These are phyloP conservation scores for Galago senegalensis DNA, from an alignment of 2,797 vertebrate species.

Conservation along the genomic window DNA sequence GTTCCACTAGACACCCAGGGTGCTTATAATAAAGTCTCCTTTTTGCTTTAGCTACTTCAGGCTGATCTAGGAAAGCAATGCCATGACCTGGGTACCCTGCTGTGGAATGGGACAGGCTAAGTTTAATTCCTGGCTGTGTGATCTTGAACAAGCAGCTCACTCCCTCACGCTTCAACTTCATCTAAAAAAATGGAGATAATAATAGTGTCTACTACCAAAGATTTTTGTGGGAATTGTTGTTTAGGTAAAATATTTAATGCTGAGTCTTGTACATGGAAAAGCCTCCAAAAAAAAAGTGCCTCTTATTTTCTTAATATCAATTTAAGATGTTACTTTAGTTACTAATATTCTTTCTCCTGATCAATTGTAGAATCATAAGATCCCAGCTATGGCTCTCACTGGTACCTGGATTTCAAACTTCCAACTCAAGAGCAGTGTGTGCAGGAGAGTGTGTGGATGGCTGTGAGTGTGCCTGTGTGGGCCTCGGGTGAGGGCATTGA, in stretches of 20 bases:
- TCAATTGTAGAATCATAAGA: neutral
- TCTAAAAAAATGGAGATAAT: constrained; percentile 17
- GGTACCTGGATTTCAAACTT: neutral
- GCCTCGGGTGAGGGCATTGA: neutral
- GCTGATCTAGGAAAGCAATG: neutral
- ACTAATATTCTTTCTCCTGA: neutral
- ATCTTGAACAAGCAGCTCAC: neutral
- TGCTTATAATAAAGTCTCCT: neutral
- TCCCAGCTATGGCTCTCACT: neutral
- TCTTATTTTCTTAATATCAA: neutral
- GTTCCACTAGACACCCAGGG: neutral
- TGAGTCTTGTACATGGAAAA: neutral
- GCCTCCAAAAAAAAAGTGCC: neutral
- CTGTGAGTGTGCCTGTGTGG: neutral
- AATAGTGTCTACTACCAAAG: neutral
- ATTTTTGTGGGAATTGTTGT: neutral
- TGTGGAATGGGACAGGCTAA: neutral
- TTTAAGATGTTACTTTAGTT: neutral
- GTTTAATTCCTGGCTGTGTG: neutral
- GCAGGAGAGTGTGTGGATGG: neutral
- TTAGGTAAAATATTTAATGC: neutral
- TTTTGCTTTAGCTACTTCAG: neutral
- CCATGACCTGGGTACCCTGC: no score
- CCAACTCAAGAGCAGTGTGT: neutral
- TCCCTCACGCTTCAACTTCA: neutral